A percentile compares a stretch with the other conserved stretches of the same genome.
These are phyloP conservation scores for Zaprionus taronus DNA, from an alignment of 1,140 invertebrate genomes.

Conservation along the genomic window DNA sequence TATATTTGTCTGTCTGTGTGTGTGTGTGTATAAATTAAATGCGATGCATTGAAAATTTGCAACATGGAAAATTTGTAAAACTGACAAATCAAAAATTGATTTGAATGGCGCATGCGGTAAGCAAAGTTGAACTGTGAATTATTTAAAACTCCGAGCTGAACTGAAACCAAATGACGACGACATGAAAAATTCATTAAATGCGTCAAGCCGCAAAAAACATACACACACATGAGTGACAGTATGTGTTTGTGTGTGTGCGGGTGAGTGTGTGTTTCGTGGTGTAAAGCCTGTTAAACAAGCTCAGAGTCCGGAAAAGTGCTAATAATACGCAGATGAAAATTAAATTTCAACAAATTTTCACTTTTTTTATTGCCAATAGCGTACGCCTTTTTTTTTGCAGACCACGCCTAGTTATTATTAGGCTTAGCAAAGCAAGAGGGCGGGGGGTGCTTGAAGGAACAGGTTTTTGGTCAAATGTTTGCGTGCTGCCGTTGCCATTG, in stretches of 20 bases:
- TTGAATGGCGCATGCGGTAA: constrained; percentile 76
- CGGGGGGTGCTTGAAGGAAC: neutral
- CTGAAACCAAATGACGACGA: constrained; percentile 46
- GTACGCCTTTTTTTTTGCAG: constrained; percentile 2
- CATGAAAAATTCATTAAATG: constrained; percentile 80
- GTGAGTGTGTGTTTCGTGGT: neutral
- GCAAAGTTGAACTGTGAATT: constrained; percentile 67
- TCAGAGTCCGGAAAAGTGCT: neutral
- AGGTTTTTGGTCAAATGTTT: constrained; percentile 62
- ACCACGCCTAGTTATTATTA: neutral
- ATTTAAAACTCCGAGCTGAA: constrained; percentile 49
- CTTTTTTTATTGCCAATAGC: neutral
- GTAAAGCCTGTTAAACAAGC: constrained; percentile 9
- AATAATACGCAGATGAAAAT: constrained; percentile 11
- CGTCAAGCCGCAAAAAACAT: constrained; percentile 64
- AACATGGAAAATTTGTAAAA: constrained; percentile 45
- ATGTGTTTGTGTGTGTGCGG: neutral
- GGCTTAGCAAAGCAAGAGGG: neutral
- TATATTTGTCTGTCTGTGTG: neutral
- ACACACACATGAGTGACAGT: neutral
- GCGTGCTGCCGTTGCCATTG: constrained; percentile 36
- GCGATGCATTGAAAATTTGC: constrained; percentile 21
- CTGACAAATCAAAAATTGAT: constrained; percentile 78
- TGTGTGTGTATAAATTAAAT: constrained; percentile 26
- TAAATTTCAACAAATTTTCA: constrained; percentile 10